A percentile compares a stretch with the other conserved stretches of the same genome.
phyloP scores from a whole-genome alignment of 2,888 invertebrate species.

The Labia minor region DNA sequence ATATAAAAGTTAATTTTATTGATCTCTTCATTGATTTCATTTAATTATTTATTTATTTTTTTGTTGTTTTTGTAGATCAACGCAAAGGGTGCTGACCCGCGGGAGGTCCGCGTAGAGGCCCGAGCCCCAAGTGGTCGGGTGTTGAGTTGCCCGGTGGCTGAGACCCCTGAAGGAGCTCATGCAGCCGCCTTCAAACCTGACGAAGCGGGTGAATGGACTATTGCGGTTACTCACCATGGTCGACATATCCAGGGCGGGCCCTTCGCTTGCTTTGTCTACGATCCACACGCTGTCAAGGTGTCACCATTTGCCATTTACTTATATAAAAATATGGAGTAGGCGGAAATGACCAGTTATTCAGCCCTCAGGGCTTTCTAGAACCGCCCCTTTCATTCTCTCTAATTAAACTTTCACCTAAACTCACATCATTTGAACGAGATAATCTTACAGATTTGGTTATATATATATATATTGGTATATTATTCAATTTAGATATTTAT shows the following conservation, averaged over 20 bases:
- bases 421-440: no score
- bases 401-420: no score
- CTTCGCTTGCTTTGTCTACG: constrained; percentile 90
- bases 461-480: no score
- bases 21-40: no score
- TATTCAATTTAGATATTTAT: no score
- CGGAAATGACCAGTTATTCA: no score
- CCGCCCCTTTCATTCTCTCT: no score
- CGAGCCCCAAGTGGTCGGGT: constrained; percentile 80
- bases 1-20: no score
- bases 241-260: constrained; percentile 94
- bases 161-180: constrained; percentile 71
- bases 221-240: constrained; percentile 90
- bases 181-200: constrained; percentile 95
- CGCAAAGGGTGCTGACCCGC: constrained; percentile 45
- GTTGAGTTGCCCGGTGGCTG: constrained; percentile 69
- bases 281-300: constrained; percentile 77
- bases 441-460: no score
- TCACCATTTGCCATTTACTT: no score
- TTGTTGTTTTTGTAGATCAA: constrained; percentile 46
- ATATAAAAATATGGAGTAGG: background rate
- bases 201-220: constrained; percentile 94
- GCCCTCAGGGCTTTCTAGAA: no score
- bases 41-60: constrained; percentile 17
- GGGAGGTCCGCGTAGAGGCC: constrained; percentile 85